Conservation (phyloP, 1,140 invertebrate genomes). For the Branchinecta lynchi region DNA sequence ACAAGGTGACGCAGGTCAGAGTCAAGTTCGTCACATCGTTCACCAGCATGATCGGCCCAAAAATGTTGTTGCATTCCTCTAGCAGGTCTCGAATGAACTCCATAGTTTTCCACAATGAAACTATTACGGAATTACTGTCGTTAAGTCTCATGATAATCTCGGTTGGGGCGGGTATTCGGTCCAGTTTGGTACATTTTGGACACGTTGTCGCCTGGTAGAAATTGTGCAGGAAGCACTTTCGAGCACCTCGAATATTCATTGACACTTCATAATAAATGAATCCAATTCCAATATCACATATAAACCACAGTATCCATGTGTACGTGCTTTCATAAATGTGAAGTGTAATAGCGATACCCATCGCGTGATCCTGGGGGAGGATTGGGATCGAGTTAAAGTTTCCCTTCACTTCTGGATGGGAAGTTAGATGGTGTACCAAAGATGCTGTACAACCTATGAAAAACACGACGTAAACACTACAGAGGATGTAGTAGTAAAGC, state of each 20-base stretch:
- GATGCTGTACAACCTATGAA: background rate
- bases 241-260: background rate
- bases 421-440: background rate
- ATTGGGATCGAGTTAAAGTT: background rate
- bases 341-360: background rate
- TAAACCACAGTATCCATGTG: slow-evolving; percentile 1
- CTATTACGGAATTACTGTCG: background rate
- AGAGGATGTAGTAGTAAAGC: background rate
- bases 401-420: background rate
- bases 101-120: background rate
- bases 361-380: background rate
- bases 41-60: background rate
- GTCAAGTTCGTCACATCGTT: background rate
- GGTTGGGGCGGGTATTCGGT: background rate
- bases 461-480: background rate
- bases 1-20: background rate
- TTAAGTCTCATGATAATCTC: background rate
- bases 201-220: background rate
- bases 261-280: background rate
- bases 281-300: background rate
- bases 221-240: background rate
- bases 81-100: background rate
- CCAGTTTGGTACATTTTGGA: background rate
- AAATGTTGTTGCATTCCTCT: background rate
- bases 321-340: background rate